Evolutionary conservation across 2,888 invertebrate species (phyloP).

Genomic region (Gymnocheta viridis): DNA sequence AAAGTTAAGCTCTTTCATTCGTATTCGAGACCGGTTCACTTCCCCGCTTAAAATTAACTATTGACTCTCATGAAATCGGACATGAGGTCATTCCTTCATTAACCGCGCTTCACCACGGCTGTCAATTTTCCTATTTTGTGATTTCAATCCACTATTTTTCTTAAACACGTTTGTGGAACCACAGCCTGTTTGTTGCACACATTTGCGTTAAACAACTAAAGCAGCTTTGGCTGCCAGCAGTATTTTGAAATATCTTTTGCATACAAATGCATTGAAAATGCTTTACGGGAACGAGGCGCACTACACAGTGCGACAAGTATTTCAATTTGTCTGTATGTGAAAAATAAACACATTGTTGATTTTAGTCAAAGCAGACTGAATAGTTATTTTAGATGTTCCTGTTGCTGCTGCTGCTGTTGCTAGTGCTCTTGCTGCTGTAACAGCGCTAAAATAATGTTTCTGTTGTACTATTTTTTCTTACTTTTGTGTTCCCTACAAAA

Average conservation of each 20-base stretch:
- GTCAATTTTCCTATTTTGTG: too few species aligned
- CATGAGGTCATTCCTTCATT: too few species aligned
- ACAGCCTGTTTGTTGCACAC: slow-evolving; percentile 40
- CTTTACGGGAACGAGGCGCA: slow-evolving; percentile 50
- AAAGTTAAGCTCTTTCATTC: too few species aligned
- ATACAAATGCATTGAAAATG: slow-evolving; percentile 65
- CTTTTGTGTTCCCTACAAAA: slow-evolving; percentile 34
- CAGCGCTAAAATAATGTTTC: not conserved
- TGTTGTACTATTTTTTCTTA: slow-evolving; percentile 11
- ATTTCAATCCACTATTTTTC: not conserved
- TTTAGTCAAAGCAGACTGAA: slow-evolving; percentile 54
- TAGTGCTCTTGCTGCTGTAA: slow-evolving; percentile 11
- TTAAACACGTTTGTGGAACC: not conserved
- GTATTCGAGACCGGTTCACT: too few species aligned
- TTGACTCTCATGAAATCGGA: too few species aligned
- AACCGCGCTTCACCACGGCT: too few species aligned
- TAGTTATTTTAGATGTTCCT: slow-evolving; percentile 44
- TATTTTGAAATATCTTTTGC: slow-evolving; percentile 62
- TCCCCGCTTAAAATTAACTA: too few species aligned
- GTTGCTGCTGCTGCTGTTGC: slow-evolving; percentile 7
- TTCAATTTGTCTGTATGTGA: not conserved
- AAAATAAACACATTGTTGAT: slow-evolving; percentile 55
- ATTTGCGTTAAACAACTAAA: slow-evolving; percentile 56
- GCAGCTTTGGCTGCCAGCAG: slow-evolving; percentile 61
- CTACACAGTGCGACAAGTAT: slow-evolving; percentile 4